Evolutionary conservation across 2,113 vertebrate genomes (phyloP).

Genomic region (Eolophus roseicapilla): DNA sequence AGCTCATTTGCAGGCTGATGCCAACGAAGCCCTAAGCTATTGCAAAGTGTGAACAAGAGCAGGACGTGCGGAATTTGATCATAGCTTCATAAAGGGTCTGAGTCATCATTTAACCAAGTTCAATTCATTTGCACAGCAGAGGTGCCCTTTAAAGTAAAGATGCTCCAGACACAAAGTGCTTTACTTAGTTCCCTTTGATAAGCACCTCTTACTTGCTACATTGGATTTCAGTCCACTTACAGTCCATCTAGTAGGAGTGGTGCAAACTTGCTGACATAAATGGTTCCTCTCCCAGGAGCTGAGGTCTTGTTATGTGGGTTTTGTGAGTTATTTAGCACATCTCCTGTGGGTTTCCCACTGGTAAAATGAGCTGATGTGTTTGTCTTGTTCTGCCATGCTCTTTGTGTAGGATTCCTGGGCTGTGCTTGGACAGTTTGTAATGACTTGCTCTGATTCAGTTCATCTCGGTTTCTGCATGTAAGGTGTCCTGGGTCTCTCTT

Average conservation of each 20-base stretch:
- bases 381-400: fast-evolving
- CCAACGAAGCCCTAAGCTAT: background rate
- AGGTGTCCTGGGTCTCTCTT: background rate
- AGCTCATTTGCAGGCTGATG: background rate
- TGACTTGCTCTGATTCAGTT: background rate
- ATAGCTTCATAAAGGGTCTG: background rate
- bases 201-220: background rate
- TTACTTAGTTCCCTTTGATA: background rate
- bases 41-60: background rate
- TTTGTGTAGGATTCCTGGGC: background rate
- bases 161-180: background rate
- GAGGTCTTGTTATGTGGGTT: background rate
- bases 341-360: background rate
- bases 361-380: background rate
- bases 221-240: background rate
- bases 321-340: background rate
- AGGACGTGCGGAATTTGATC: background rate
- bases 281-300: background rate
- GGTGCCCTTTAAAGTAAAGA: background rate
- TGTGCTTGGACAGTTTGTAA: background rate
- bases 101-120: background rate
- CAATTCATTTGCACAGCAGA: background rate
- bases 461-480: background rate
- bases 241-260: background rate
- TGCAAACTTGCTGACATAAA: background rate